phyloP scores from a whole-genome alignment of 2,888 invertebrate genomes.

The Andrena trimmerana region DNA sequence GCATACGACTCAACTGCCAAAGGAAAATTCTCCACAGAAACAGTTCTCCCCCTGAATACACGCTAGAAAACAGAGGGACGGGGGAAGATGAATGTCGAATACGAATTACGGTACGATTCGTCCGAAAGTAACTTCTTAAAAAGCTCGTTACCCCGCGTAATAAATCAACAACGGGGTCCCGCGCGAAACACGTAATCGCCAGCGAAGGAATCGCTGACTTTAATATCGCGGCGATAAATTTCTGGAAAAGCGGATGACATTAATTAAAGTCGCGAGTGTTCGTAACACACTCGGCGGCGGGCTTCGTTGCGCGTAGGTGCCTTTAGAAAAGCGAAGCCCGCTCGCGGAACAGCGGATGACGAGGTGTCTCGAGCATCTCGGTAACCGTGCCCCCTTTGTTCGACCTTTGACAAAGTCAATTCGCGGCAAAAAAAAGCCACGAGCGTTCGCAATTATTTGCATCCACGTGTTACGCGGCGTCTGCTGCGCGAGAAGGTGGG shows the following conservation, averaged over 20 bases:
- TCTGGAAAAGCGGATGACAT: conserved; percentile 10
- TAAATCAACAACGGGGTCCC: conserved; percentile 23
- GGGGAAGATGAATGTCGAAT: conserved; percentile 8
- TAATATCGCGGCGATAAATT: conserved; percentile 9
- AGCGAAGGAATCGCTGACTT: conserved; percentile 17
- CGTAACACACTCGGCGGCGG: conserved; percentile 12
- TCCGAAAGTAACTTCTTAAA: background rate
- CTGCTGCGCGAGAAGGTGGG: conserved; percentile 51
- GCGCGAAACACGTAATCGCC: conserved; percentile 9
- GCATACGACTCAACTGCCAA: background rate
- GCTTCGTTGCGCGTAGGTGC: background rate
- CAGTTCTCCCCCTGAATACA: background rate
- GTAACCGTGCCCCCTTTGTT: conserved; percentile 32
- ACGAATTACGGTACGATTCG: background rate
- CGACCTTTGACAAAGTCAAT: conserved; percentile 50
- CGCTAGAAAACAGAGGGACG: background rate
- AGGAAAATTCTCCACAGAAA: background rate
- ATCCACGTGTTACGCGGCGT: conserved; percentile 50
- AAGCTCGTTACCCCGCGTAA: conserved; percentile 4
- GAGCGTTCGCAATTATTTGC: conserved; percentile 57
- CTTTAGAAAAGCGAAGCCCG: conserved; percentile 5
- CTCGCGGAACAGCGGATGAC: conserved; percentile 3
- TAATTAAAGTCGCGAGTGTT: conserved; percentile 41
- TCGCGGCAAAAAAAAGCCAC: conserved; percentile 40
- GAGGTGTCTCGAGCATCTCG: conserved; percentile 14